Evolutionary conservation across 2,113 vertebrate genomes (phyloP).

Genomic region (Casuarius casuarius): DNA sequence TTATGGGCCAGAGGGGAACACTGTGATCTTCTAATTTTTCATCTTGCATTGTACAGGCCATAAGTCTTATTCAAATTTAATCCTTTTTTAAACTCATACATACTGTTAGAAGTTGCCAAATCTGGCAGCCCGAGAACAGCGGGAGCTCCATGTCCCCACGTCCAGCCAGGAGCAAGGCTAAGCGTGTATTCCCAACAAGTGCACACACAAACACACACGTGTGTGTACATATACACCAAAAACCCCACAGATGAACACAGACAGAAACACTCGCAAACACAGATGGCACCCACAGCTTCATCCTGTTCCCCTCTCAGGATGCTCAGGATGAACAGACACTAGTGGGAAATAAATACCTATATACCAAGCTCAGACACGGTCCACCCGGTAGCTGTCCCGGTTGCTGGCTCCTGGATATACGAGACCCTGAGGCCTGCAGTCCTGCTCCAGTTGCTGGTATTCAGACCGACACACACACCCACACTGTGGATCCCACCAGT

Average conservation of each 20-base stretch:
- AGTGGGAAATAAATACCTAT: too few relatives aligned
- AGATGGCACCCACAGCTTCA: background rate
- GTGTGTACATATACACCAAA: too few relatives aligned
- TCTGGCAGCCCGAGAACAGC: background rate
- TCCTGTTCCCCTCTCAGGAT: background rate
- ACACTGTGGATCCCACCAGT: too few relatives aligned
- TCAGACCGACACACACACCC: background rate
- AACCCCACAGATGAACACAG: background rate
- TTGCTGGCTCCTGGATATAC: too few relatives aligned
- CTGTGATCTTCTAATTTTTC: background rate
- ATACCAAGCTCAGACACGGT: too few relatives aligned
- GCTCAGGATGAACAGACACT: background rate
- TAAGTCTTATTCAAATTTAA: background rate
- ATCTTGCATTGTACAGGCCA: too few relatives aligned
- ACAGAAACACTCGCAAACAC: too few relatives aligned
- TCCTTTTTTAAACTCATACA: background rate
- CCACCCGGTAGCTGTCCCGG: too few relatives aligned
- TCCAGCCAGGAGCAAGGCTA: background rate
- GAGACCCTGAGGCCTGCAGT: too few relatives aligned
- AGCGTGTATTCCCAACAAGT: background rate
- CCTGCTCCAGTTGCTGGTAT: background rate
- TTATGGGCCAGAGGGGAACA: background rate
- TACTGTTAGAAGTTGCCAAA: background rate
- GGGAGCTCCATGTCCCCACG: background rate
- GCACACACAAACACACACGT: rapidly evolving